These are phyloP conservation scores for Solenodon paradoxus DNA, from an alignment of 2,113 vertebrate species.

Conservation along the genomic window DNA sequence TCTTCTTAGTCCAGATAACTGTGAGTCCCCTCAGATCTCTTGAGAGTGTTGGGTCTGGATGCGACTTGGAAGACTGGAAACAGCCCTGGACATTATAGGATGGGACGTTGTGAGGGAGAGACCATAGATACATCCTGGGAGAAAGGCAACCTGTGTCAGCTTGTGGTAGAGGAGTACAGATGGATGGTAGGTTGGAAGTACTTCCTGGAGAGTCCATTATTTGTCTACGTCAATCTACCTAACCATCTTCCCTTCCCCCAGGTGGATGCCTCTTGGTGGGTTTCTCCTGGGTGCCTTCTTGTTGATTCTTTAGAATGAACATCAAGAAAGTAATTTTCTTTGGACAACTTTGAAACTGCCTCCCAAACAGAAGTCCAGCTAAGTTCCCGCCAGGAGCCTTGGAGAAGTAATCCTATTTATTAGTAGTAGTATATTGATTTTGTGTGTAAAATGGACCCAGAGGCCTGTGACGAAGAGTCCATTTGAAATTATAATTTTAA, in stretches of 20 bases:
- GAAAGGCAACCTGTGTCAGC: background rate
- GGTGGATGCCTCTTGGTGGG: background rate
- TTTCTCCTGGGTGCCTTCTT: background rate
- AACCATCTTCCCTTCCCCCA: background rate
- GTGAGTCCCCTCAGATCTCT: background rate
- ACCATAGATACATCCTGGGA: background rate
- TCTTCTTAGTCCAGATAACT: background rate
- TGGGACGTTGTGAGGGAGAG: too few species aligned
- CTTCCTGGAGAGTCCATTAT: background rate
- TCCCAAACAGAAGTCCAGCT: background rate
- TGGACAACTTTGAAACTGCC: slow-evolving; percentile 12
- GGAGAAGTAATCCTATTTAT: slow-evolving; percentile 61
- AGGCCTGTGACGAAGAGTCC: slow-evolving; percentile 53
- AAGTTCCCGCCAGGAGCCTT: background rate
- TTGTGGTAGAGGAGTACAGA: too few species aligned
- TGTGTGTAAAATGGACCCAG: slow-evolving; percentile 58
- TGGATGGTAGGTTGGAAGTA: too few species aligned
- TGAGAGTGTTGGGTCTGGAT: background rate
- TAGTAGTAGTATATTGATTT: slow-evolving; percentile 66
- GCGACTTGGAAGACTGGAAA: background rate
- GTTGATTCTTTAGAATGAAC: background rate
- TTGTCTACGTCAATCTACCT: background rate
- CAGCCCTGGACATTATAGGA: too few species aligned
- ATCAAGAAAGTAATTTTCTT: slow-evolving; percentile 47
- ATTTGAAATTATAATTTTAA: slow-evolving; percentile 69